Evolutionary conservation across 2,888 invertebrate species (phyloP).

Genomic region (Nineta flava): DNA sequence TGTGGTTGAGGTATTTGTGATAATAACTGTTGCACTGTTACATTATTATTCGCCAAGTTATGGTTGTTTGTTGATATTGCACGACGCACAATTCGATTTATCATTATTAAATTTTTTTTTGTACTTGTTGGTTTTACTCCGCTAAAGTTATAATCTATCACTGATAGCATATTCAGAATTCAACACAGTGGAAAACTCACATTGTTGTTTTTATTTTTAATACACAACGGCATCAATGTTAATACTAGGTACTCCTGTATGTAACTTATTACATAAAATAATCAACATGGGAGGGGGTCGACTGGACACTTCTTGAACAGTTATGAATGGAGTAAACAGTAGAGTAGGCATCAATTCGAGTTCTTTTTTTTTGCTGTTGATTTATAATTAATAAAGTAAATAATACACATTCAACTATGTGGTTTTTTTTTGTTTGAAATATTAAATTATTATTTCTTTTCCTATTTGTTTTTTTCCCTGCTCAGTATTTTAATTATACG

Average conservation of each 20-base stretch:
- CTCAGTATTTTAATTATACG: too few relatives aligned
- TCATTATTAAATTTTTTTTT: background rate
- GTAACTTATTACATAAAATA: background rate
- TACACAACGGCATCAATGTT: background rate
- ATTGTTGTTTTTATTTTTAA: background rate
- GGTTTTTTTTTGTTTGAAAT: too few relatives aligned
- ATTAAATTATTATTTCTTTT: too few relatives aligned
- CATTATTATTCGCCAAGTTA: background rate
- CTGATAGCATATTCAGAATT: background rate
- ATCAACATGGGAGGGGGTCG: background rate
- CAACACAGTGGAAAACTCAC: background rate
- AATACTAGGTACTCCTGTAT: background rate
- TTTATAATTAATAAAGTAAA: background rate
- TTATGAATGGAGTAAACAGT: background rate
- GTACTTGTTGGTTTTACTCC: too few relatives aligned
- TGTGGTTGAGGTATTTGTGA: constrained; percentile 27
- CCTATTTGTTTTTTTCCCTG: too few relatives aligned
- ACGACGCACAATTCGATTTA: background rate
- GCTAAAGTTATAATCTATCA: background rate
- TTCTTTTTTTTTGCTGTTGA: background rate
- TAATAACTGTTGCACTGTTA: background rate
- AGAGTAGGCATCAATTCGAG: background rate
- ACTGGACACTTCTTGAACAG: background rate
- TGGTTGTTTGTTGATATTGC: background rate
- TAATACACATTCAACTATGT: too few relatives aligned